Percentiles rank a stretch among this genome's conserved stretches.
phyloP scores from a whole-genome alignment of 2,797 vertebrate species.

The Macropodus opercularis region DNA sequence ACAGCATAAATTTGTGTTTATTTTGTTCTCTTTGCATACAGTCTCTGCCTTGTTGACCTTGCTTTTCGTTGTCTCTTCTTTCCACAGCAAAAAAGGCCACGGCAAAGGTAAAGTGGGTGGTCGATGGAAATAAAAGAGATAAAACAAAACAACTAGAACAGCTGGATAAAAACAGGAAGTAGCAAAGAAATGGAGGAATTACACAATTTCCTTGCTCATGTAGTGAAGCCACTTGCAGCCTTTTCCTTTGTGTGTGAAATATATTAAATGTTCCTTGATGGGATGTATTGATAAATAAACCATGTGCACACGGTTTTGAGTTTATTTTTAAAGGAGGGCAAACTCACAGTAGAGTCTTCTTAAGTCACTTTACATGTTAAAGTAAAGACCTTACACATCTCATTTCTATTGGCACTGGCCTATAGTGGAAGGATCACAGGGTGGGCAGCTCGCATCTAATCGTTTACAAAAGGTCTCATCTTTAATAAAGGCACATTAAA shows the following conservation, averaged over 20 bases:
- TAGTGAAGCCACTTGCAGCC: not conserved
- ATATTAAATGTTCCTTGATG: constrained; percentile 16
- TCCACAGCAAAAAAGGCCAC: constrained; percentile 87
- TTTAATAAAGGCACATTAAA: too few relatives aligned
- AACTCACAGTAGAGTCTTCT: not conserved
- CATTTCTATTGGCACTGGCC: too few relatives aligned
- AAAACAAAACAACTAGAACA: not conserved
- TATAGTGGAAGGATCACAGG: too few relatives aligned
- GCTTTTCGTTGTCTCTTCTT: not conserved
- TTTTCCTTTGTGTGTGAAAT: constrained; percentile 6
- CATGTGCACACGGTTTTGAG: not conserved
- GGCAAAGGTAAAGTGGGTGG: constrained; percentile 92
- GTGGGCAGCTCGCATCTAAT: too few relatives aligned
- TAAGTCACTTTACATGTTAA: not conserved
- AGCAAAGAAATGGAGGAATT: not conserved
- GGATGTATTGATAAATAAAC: constrained; percentile 61
- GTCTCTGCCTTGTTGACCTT: not conserved
- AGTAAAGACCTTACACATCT: too few relatives aligned
- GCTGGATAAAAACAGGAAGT: not conserved
- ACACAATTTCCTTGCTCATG: not conserved
- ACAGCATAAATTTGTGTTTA: not conserved
- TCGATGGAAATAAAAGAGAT: constrained; percentile 87
- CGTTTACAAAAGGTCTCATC: too few relatives aligned
- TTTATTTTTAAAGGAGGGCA: too few relatives aligned
- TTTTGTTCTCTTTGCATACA: not conserved